Evolutionary conservation across 1,140 invertebrate species (phyloP).

Genomic region (Luehdorfia chinensis): DNA sequence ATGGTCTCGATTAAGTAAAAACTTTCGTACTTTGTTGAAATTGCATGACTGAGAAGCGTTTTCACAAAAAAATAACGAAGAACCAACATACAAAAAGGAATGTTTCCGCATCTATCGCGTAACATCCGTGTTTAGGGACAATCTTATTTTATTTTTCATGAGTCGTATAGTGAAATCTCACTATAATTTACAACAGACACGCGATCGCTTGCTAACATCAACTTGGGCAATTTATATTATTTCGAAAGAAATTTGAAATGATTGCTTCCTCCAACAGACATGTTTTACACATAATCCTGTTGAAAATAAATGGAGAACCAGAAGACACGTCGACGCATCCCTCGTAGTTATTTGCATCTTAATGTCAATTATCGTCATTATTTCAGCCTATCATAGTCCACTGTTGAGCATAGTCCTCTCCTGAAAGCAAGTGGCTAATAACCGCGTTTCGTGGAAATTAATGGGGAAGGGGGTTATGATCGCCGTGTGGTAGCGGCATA

Average conservation of each 20-base stretch:
- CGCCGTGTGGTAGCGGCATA: no score
- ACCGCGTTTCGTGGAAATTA: no score
- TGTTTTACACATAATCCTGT: no score
- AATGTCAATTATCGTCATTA: no score
- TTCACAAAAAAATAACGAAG: constrained; percentile 45
- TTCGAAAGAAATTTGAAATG: constrained; percentile 15
- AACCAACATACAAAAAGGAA: constrained; percentile 43
- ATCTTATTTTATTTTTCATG: constrained; percentile 55
- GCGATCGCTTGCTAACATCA: constrained; percentile 45
- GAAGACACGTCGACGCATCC: no score
- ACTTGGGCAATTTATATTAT: constrained; percentile 28
- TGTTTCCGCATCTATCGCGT: constrained; percentile 47
- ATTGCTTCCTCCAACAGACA: constrained; percentile 12
- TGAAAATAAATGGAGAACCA: no score
- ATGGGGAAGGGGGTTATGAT: no score
- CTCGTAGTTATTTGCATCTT: no score
- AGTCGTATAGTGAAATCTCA: constrained; percentile 53
- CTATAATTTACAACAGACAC: constrained; percentile 52
- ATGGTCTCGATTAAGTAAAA: constrained; percentile 18
- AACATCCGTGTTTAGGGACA: constrained; percentile 63
- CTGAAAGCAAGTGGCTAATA: no score
- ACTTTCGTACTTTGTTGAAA: constrained; percentile 22
- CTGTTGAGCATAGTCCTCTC: no score
- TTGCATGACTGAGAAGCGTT: constrained; percentile 50
- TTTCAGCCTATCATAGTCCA: no score